A percentile compares a stretch with the other conserved stretches of the same genome.
phyloP scores from a whole-genome alignment of 1,140 invertebrate species.

The Pararge aegeria region DNA sequence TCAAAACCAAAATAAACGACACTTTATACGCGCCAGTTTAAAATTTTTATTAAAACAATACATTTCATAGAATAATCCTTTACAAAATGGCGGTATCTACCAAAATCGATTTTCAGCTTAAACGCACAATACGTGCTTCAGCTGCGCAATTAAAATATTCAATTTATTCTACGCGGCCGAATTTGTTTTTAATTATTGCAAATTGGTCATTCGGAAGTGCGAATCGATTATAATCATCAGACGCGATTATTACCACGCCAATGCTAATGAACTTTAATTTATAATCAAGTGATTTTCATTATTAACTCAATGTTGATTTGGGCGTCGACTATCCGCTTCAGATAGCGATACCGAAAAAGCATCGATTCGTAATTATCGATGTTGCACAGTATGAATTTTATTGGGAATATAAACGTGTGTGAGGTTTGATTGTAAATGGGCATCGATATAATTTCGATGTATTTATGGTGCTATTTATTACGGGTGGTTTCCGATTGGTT shows the following conservation, averaged over 20 bases:
- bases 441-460: neutral
- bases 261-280: conserved; percentile 26
- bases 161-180: conserved; percentile 32
- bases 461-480: neutral
- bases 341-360: neutral
- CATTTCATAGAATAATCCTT: conserved; percentile 10
- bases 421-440: neutral
- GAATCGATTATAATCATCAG: conserved; percentile 24
- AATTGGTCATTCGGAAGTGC: conserved; percentile 15
- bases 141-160: conserved; percentile 44
- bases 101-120: conserved; percentile 37
- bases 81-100: conserved; percentile 1
- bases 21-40: neutral
- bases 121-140: conserved; percentile 29
- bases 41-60: conserved; percentile 6
- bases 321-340: neutral
- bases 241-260: conserved; percentile 11
- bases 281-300: conserved; percentile 21
- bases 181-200: conserved; percentile 37
- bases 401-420: neutral
- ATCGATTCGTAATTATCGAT: neutral
- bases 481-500: neutral
- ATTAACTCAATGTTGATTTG: conserved; percentile 5
- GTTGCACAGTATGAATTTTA: neutral
- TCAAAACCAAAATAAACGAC: neutral